Base-by-base conservation (phyloP, 2,888 invertebrate genomes). In the Drosophila formosana region DNA sequence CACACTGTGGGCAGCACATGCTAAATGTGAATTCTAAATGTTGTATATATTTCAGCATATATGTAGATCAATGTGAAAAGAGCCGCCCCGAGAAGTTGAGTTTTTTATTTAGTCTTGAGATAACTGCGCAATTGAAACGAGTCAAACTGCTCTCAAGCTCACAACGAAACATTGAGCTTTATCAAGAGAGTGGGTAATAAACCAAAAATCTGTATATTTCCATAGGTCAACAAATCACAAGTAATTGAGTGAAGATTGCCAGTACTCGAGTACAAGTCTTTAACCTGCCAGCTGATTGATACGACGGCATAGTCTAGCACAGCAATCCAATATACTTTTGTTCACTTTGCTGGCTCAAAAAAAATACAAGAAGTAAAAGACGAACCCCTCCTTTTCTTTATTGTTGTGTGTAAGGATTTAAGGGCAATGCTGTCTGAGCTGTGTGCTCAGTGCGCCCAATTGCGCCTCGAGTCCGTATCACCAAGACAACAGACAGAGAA, bases 121-220 rank as follows among this genome's bases (percentile, higher is more conserved):
- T 53, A 52, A 57, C 69, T 74, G 79, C 83, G 88, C 72, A 87
- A 66, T 84, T 81, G 43, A 71, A 88, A 77, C 80, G 26, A 71
- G 78, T 78, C 75, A 9, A 53, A 32, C 9, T 37, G 56, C 58
- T 69, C 58, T 69, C 51, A 53, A 70, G 53, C 82, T 66, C 23
- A 7, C 23, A 52, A 25, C 47, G 49, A 64, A 3, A 55, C 3
- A 55, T 43, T 5, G 1, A 34, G 34, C 34, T 34, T 39, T 5
- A 6, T 5, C 39, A 13, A 13, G 39, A 9, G 13, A n/a, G 39
- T 39, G 13, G 39, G 5, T 13, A 39, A 39, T 39, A 18, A 41
- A 41, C 7, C 13, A 41, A 39, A 39, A 5, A 39, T 39, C 39
- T 39, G 23, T 52, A 58, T 8, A 46, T 53, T 57, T 56, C 47